These are phyloP conservation scores for Vireo griseus DNA, from an alignment of 2,797 vertebrate genomes.

Conservation along the genomic window DNA sequence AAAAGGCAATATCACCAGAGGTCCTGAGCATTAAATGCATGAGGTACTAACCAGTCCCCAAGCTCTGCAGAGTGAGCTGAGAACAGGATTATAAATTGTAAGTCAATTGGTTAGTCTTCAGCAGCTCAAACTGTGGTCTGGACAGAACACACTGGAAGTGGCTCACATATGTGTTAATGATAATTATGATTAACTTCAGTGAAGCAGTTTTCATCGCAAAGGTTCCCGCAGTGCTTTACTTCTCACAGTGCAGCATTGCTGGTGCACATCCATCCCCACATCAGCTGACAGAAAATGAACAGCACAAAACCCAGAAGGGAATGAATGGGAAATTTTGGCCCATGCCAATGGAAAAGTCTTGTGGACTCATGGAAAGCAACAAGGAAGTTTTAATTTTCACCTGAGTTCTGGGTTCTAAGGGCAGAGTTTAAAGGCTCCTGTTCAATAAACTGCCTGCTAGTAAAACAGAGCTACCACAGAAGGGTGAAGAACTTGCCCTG, in stretches of 20 bases:
- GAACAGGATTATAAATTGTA: conserved; percentile 6
- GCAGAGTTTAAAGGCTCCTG: not conserved
- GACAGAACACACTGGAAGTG: not conserved
- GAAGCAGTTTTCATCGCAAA: not conserved
- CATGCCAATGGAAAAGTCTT: not conserved
- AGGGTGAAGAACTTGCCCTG: not conserved
- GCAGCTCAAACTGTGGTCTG: not conserved
- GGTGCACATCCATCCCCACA: not conserved
- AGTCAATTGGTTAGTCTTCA: conserved; percentile 4
- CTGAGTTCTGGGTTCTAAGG: not conserved
- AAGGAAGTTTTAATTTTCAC: not conserved
- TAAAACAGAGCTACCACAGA: not conserved
- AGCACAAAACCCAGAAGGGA: not conserved
- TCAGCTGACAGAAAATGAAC: not conserved
- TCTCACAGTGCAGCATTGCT: not conserved
- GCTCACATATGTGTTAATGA: not conserved
- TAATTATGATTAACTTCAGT: not conserved
- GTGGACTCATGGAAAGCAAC: not conserved
- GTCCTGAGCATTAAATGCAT: not conserved
- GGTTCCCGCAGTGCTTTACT: not conserved
- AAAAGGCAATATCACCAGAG: not conserved
- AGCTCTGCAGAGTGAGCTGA: not conserved
- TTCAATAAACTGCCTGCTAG: not conserved
- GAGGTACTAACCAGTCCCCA: conserved; percentile 15
- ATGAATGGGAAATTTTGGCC: not conserved